Percentiles rank a stretch among this genome's conserved stretches.
phyloP scores from a whole-genome alignment of 2,888 invertebrate genomes.

The Steromphala cineraria region DNA sequence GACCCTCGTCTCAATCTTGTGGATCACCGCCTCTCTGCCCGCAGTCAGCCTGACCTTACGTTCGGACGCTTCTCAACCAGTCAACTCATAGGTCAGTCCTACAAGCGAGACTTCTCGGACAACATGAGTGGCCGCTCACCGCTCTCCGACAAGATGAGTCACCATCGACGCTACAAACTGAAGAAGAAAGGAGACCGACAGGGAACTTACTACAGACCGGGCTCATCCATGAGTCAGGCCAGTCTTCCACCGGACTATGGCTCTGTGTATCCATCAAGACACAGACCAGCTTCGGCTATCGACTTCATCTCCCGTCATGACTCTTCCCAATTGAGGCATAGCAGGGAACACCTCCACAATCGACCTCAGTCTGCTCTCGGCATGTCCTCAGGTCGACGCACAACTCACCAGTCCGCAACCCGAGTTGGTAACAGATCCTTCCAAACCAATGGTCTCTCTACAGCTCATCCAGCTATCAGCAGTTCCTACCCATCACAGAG shows the following conservation, averaged over 20 bases:
- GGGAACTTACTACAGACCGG: neutral
- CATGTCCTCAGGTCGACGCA: constrained; percentile 31
- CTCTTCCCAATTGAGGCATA: constrained; percentile 35
- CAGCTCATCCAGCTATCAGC: neutral
- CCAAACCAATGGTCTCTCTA: neutral
- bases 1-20: neutral
- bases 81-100: neutral
- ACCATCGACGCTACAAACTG: neutral
- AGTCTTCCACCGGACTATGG: constrained; percentile 15
- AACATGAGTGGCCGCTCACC: neutral
- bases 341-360: constrained; percentile 29
- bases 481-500: neutral
- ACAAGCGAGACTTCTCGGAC: neutral
- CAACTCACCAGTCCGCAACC: constrained; percentile 33
- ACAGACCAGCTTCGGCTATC: constrained; percentile 59
- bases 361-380: constrained; percentile 49
- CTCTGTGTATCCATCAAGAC: constrained; percentile 19
- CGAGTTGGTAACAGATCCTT: neutral
- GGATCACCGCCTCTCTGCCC: constrained; percentile 40
- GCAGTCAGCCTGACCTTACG: constrained; percentile 63
- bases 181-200: constrained; percentile 6
- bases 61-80: neutral
- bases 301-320: constrained; percentile 48
- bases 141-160: neutral
- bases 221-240: constrained; percentile 23